These are phyloP conservation scores for Hypotaenidia okinawae DNA, from an alignment of 2,797 vertebrate genomes.

Conservation along the genomic window DNA sequence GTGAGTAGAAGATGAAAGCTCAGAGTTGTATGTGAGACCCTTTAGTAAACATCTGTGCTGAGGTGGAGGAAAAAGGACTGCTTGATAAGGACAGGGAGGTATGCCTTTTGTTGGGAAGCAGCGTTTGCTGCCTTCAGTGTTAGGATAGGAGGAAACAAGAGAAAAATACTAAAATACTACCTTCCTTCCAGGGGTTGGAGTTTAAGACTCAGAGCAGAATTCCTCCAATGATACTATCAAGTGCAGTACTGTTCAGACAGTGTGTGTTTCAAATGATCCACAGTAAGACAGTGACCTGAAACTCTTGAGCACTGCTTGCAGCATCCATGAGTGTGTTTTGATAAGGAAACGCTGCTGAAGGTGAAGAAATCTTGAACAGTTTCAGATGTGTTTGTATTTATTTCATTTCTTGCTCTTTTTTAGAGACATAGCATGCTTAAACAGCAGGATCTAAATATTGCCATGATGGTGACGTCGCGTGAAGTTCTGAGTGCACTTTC, in stretches of 20 bases:
- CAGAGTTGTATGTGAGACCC: neutral
- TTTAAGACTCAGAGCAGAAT: neutral
- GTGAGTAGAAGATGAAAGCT: neutral
- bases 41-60: neutral
- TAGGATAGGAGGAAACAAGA: neutral
- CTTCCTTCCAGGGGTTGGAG: neutral
- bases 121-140: neutral
- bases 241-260: neutral
- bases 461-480: slow-evolving; percentile 93
- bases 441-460: slow-evolving; percentile 89
- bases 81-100: neutral
- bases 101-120: neutral
- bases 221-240: neutral
- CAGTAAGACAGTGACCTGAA: neutral
- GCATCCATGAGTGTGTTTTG: neutral
- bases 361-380: neutral
- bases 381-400: neutral
- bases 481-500: slow-evolving; percentile 91
- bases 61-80: neutral
- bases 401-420: neutral
- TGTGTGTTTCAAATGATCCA: neutral
- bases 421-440: slow-evolving; percentile 93
- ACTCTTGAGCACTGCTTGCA: neutral
- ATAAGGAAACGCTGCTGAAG: neutral
- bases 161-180: neutral